Base-by-base conservation (phyloP, 2,113 vertebrate genomes). In the Rhipidura dahli region DNA sequence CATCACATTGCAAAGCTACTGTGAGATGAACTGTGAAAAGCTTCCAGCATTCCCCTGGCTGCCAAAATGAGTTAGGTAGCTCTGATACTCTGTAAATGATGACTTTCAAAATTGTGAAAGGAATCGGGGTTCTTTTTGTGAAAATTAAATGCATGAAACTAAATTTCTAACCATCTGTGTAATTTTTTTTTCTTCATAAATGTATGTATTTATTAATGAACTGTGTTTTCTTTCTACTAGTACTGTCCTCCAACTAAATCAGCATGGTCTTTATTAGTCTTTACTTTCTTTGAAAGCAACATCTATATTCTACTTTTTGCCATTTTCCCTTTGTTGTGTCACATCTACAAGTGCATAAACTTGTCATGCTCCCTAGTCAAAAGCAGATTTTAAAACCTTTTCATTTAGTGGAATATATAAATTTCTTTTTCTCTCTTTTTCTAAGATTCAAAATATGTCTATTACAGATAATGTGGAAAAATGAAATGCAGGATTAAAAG, bases 271-370 rank as follows among this genome's bases (percentile, higher is more conserved):
- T 77, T 63, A 57, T 77, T 89, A 90, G 57, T 56, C 30, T 86
- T 66, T 64, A 40, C 22, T 81, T 70, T 47, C 35, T 82, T 68
- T 85, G 63, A 83, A 87, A 65, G 20, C 20, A 64, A 27, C n/a
- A 69, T 83, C 16, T 82, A 83, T 95, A 68, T 83, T 91, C 66
- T 77, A 8, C 27, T 64, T 50, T 76, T 84, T 91, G n/a, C 63
- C 8, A 6, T 65, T 90, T 89, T 83, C 40, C 37, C 37, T 91
- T 94, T 92, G 61, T 85, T 93, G 66, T 96, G 53, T 94, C 83
- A 84, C 53, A 69, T 79, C n/a, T 79, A 16, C 20, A 68, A 57
- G 57, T 49, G 33, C 53, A 85, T 61, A 65, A 91, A 61, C 37
- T 60, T 89, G 23, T 63, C 3, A 6, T 37, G 23, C 16, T 80